Percentiles rank a stretch among this genome's conserved stretches.
phyloP scores from a whole-genome alignment of 2,113 vertebrate species.

The Butastur rufipennis region DNA sequence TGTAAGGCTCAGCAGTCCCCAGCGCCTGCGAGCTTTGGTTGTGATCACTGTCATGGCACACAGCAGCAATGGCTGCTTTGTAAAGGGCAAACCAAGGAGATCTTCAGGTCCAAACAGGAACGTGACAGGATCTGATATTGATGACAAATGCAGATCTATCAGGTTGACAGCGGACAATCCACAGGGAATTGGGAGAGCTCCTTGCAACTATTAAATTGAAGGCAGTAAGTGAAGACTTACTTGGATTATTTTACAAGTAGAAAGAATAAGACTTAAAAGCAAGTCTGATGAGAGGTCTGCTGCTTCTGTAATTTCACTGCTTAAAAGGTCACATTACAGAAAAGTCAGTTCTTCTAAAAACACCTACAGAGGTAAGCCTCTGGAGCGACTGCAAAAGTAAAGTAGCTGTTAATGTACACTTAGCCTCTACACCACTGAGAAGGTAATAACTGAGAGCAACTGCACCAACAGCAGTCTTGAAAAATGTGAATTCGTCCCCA shows the following conservation, averaged over 20 bases:
- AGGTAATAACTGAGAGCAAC: neutral
- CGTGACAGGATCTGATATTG: accelerated
- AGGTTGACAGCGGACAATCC: neutral
- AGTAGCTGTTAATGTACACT: neutral
- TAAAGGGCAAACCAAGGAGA: neutral
- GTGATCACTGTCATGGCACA: accelerated
- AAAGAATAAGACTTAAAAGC: neutral
- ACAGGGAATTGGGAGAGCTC: accelerated
- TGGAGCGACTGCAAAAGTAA: neutral
- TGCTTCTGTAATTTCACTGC: neutral
- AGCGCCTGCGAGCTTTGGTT: accelerated
- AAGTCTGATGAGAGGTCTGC: neutral
- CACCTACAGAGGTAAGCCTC: neutral
- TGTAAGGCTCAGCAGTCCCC: neutral
- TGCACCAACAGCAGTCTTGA: neutral
- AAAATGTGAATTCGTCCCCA: neutral
- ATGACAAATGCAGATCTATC: neutral
- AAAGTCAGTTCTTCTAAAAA: neutral
- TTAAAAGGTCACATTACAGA: neutral
- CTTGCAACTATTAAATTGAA: neutral
- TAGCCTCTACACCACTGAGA: neutral
- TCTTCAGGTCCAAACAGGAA: accelerated
- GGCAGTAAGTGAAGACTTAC: neutral
- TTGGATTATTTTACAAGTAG: neutral
- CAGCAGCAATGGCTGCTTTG: accelerated